A percentile compares a stretch with the other conserved stretches of the same genome.
Evolutionary conservation across 1,140 invertebrate genomes (phyloP).

Genomic region (Stratiolaelaps scimitus): DNA sequence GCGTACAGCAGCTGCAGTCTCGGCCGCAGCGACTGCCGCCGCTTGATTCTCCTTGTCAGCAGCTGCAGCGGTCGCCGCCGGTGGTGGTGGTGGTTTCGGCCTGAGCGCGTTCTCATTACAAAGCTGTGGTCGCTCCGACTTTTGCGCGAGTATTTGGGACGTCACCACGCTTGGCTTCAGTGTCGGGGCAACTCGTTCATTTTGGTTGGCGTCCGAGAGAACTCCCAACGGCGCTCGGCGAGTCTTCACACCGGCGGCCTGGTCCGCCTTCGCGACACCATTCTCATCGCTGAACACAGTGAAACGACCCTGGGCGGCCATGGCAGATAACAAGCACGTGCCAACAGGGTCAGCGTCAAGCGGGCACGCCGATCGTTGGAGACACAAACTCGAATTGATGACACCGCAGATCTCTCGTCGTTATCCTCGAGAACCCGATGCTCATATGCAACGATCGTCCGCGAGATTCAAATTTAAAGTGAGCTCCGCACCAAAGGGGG

Average conservation of each 20-base stretch:
- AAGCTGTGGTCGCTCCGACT: too few relatives aligned
- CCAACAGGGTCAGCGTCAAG: too few relatives aligned
- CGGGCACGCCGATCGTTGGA: too few relatives aligned
- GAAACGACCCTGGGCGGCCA: conserved; percentile 19
- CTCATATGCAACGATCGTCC: conserved; percentile 16
- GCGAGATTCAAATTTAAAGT: conserved; percentile 27
- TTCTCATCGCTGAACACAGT: conserved; percentile 28
- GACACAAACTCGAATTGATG: too few relatives aligned
- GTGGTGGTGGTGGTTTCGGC: too few relatives aligned
- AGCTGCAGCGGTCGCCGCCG: not conserved
- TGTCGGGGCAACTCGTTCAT: not conserved
- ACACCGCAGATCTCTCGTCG: too few relatives aligned
- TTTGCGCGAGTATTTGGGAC: too few relatives aligned
- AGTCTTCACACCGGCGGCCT: conserved; percentile 16
- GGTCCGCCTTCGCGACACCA: conserved; percentile 34
- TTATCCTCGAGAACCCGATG: too few relatives aligned
- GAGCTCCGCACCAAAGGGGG: not conserved
- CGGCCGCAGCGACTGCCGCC: not conserved
- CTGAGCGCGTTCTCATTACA: too few relatives aligned
- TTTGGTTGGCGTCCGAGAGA: not conserved
- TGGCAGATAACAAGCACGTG: not conserved
- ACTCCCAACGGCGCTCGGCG: not conserved
- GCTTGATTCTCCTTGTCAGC: conserved; percentile 28
- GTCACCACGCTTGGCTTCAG: conserved; percentile 10
- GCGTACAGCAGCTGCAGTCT: not conserved